Percentiles rank a stretch among this genome's conserved stretches.
Evolutionary conservation across 2,888 invertebrate genomes (phyloP).

Genomic region (Drosophila suboccidentalis): DNA sequence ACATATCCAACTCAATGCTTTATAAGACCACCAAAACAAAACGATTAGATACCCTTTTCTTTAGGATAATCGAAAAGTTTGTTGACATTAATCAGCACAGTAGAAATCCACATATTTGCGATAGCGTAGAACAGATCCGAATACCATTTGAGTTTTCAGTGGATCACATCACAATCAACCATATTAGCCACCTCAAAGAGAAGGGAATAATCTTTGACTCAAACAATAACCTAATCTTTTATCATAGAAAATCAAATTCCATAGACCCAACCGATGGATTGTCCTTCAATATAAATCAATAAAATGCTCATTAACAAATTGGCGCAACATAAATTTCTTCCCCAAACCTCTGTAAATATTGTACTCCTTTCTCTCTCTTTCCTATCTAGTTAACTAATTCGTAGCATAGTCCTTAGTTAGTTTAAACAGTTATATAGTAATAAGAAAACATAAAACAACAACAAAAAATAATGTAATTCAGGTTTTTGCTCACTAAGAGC

Average conservation of each 20-base stretch:
- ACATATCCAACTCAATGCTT: neutral
- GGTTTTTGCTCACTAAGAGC: no score
- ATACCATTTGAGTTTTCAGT: neutral
- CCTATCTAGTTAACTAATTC: no score
- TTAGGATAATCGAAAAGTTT: slow-evolving; percentile 11
- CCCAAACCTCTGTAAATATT: no score
- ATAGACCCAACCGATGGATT: neutral
- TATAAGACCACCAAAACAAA: slow-evolving; percentile 4
- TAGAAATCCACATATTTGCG: neutral
- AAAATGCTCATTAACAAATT: no score
- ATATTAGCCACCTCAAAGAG: slow-evolving; percentile 2
- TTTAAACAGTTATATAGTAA: no score
- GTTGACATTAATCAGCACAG: neutral
- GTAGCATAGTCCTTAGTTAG: no score
- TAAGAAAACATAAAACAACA: no score
- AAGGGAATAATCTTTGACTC: neutral
- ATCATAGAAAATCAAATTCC: neutral
- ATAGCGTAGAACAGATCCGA: neutral
- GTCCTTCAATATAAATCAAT: neutral
- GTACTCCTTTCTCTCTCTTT: no score
- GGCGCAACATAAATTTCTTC: no score
- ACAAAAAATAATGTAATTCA: no score
- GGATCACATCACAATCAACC: neutral
- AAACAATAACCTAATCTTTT: neutral
- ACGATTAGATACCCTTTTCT: slow-evolving; percentile 1